Evolutionary conservation across 2,113 vertebrate genomes (phyloP).

Genomic region (Antechinus stuartii): DNA sequence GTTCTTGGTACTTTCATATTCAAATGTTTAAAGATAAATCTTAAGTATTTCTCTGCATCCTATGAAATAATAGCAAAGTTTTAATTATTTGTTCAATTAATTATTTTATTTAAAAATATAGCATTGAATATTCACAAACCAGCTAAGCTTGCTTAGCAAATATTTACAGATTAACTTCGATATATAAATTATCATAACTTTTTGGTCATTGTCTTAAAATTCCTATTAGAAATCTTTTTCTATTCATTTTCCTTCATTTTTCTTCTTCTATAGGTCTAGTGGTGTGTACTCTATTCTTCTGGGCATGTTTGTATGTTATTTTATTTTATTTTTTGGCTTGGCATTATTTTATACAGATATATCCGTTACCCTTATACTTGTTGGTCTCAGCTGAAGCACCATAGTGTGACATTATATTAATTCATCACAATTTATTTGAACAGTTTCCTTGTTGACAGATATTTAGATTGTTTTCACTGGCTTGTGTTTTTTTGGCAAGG

Average conservation of each 20-base stretch:
- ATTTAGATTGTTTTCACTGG: neutral
- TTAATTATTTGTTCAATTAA: conserved; percentile 1
- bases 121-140: neutral
- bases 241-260: neutral
- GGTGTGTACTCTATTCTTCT: neutral
- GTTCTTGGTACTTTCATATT: conserved; percentile 20
- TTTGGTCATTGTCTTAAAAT: neutral
- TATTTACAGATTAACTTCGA: neutral
- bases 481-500: neutral
- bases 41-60: conserved; percentile 35
- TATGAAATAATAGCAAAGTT: conserved; percentile 1
- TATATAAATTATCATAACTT: neutral
- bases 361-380: neutral
- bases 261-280: neutral
- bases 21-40: conserved; percentile 35
- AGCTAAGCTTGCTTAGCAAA: neutral
- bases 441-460: neutral
- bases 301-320: neutral
- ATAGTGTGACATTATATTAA: neutral
- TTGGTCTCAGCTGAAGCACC: neutral
- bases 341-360: neutral
- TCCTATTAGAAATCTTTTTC: neutral
- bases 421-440: neutral
- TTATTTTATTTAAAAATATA: neutral
- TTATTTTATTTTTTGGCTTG: neutral